Evolutionary conservation across 2,113 vertebrate genomes (phyloP), one percentile per base, ranked within the genome.

Genomic region (Chionodraco myersi): DNA sequence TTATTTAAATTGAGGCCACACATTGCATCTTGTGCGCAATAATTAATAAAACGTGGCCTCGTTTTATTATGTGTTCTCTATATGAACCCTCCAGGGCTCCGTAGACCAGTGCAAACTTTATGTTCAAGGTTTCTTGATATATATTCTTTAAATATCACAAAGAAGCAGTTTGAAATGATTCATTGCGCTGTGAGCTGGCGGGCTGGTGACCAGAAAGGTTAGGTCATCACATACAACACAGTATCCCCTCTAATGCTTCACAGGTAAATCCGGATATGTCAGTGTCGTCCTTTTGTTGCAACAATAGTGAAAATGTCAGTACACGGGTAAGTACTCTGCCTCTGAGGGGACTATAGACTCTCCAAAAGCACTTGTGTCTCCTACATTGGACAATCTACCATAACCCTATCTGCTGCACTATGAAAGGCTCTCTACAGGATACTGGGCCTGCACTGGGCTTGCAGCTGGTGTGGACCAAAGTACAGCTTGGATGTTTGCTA

Each of bases 401-500:
- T 69, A 79, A 74, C 82, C 73, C 49, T 57, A 72, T 72, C 58
- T 79, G 36, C 71, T 66, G 72, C 65, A 85, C 45, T 58, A 80
- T 77, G 70, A 86, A 84, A 83, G 65, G 58, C 54, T 88, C 82
- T 78, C 86, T 86, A 71, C 82, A 87, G 75, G 92, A 80, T 83
- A 67, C 72, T 16, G 30, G 72, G 14, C 58, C 47, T 59, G 72
- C 67, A 62, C 84, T 74, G 69, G 84, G 85, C 63, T 86, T 66
- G 63, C 26, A 63, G 73, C 70, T 72, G 45, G 41, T 77, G 44
- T 30, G 75, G 77, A 77, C 69, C 66, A 68, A 82, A 85, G 69
- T 47, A 2, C 18, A 64, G 58, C 10, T 73, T n/a, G 41, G 65
- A 44, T 84, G 56, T 84, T 79, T 83, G 70, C 77, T 77, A 51